A percentile compares a stretch with the other conserved stretches of the same genome.
Evolutionary conservation across 2,797 vertebrate genomes (phyloP).

Genomic region (Todus mexicanus): DNA sequence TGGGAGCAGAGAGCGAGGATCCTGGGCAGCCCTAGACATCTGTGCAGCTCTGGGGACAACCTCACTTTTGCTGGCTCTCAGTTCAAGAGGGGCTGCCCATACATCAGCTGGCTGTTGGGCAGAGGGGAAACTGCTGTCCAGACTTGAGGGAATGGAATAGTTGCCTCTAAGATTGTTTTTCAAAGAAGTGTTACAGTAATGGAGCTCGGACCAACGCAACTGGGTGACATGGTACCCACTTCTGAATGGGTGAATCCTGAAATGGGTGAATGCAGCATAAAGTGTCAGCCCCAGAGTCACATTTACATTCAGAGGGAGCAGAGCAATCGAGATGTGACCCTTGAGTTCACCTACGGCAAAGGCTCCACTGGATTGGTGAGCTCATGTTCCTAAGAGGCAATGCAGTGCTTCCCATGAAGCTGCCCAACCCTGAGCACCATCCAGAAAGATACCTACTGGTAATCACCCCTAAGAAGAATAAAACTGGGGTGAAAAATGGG

Average conservation of each 20-base stretch:
- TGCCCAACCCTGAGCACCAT: background rate
- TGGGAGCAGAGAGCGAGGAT: background rate
- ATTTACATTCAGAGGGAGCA: background rate
- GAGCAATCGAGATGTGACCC: background rate
- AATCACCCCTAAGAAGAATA: background rate
- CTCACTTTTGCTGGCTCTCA: background rate
- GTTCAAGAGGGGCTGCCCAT: background rate
- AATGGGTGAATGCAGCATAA: background rate
- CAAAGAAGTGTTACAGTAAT: background rate
- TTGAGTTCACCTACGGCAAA: background rate
- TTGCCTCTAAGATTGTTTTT: background rate
- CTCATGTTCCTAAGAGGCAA: background rate
- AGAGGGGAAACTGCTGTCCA: background rate
- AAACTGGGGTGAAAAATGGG: background rate
- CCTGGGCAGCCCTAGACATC: background rate
- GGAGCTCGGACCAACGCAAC: background rate
- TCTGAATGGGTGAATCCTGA: background rate
- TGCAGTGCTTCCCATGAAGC: background rate
- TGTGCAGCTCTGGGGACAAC: background rate
- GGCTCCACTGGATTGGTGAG: background rate
- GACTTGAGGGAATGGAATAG: background rate
- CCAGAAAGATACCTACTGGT: background rate
- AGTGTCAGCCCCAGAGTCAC: background rate
- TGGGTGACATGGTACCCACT: background rate
- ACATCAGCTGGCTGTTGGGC: background rate